Conservation (phyloP, 1,140 invertebrate genomes). For the Halotydeus destructor region DNA sequence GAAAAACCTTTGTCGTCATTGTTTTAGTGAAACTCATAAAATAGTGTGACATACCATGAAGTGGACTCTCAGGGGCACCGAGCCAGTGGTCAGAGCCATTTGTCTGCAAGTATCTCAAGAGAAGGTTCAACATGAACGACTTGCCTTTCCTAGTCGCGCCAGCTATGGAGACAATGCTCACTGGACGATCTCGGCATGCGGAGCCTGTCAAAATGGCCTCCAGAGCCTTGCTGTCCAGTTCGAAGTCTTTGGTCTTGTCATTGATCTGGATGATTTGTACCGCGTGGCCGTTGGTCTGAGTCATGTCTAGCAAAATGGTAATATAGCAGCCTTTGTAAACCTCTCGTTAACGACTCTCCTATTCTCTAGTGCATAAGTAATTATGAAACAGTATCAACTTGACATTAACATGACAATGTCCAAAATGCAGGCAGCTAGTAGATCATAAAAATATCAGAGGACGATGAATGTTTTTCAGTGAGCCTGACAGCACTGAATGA, state of each 20-base stretch:
- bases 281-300: no score
- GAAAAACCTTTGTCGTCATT: conserved; percentile 50
- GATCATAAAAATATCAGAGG: no score
- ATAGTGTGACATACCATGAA: background rate
- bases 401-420: no score
- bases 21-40: no score
- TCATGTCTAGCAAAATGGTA: no score
- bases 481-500: no score
- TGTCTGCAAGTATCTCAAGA: background rate
- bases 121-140: background rate
- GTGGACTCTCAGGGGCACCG: background rate
- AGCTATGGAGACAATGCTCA: background rate
- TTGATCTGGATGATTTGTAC: background rate
- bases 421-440: no score
- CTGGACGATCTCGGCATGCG: background rate
- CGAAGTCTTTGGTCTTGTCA: background rate
- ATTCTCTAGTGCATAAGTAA: no score
- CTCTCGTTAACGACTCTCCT: no score
- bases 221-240: background rate
- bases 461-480: no score
- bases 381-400: no score
- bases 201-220: background rate
- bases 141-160: conserved; percentile 1
- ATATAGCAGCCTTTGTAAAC: no score
- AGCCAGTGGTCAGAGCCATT: background rate